Conservation (phyloP, 23 tunicate genomes). For the Trididemnum nubilum region DNA sequence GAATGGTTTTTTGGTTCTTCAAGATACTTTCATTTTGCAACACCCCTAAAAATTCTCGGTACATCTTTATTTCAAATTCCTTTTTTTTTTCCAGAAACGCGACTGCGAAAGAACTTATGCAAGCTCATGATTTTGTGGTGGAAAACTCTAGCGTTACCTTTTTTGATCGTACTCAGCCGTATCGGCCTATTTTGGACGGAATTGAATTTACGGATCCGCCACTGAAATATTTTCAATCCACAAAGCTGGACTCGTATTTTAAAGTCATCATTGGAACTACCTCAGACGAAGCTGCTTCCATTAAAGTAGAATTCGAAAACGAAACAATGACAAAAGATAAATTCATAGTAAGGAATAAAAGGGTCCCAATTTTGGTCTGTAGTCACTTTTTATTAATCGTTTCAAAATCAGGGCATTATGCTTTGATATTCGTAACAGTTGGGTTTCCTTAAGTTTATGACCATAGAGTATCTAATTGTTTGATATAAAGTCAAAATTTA, state of each 20-base stretch:
- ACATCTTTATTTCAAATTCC: too few relatives aligned
- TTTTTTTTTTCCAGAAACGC: background rate
- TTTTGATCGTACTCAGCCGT: background rate
- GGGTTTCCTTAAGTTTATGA: too few relatives aligned
- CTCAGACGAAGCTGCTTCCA: background rate
- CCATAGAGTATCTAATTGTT: too few relatives aligned
- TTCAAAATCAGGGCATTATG: too few relatives aligned
- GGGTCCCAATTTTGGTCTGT: too few relatives aligned
- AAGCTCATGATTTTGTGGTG: background rate
- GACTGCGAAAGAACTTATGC: background rate
- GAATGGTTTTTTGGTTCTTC: too few relatives aligned
- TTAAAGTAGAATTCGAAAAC: background rate
- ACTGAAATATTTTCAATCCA: background rate
- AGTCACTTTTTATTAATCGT: too few relatives aligned
- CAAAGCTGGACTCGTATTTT: background rate
- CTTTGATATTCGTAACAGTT: too few relatives aligned
- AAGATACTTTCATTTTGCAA: too few relatives aligned
- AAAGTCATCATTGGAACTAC: conserved; percentile 1
- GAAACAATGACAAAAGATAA: background rate
- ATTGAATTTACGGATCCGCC: conserved; percentile 4
- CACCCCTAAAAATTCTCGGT: too few relatives aligned
- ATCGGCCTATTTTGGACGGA: conserved; percentile 19
- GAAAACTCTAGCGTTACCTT: background rate
- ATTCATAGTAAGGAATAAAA: conserved; percentile 9
- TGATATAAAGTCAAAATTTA: too few relatives aligned